Evolutionary conservation across 2,888 invertebrate genomes (phyloP), one percentile per base, ranked within the genome.

Genomic region (Phorcus lineatus): DNA sequence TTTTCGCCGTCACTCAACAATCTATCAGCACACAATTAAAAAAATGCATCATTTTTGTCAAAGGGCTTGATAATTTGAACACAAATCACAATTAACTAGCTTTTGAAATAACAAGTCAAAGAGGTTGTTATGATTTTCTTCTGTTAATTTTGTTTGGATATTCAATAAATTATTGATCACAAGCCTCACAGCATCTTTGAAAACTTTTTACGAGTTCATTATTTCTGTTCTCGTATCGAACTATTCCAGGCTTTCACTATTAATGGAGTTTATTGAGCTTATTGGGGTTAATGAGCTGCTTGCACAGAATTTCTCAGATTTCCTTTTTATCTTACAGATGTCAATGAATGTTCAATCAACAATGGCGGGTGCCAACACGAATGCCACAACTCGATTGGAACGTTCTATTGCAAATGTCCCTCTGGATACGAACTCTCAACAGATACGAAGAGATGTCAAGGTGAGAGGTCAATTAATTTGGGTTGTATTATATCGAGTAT

Each of bases 301-400:
- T 57, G 1, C n/a, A n/a, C 3, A 57, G 24, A 19, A 55, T 57
- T 19, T 24, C 19, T 57, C 11, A 57, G 57, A 57, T 57, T 28
- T 75, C 11, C 22, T 53, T 22, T 53, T 75, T 2, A 11, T 67
- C 40, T 86, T 90, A n/a, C 88, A 93, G 93, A 93, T 92, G 95
- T 97, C 81, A 96, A 97, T 93, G 97, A 97, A 93, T 97, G 97
- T 88, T 95, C 96, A 86, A 95, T 96, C 91, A 96, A 96, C 94
- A 96, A 96, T 74, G 96, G 96, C 93, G 95, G 97, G 80, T 98
- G 98, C 91, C 95, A 97, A 86, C 97, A 97, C 91, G 97, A 88
- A 3, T 92, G 92, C 83, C 83, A 97, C 86, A 97, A 97, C 93
- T 95, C 95, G 0, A 94, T 96, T 80, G 97, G 97, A 47, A 96